Evolutionary conservation across 2,888 invertebrate genomes (phyloP), one percentile per base, ranked within the genome.

Genomic region (Agrotis clavis): DNA sequence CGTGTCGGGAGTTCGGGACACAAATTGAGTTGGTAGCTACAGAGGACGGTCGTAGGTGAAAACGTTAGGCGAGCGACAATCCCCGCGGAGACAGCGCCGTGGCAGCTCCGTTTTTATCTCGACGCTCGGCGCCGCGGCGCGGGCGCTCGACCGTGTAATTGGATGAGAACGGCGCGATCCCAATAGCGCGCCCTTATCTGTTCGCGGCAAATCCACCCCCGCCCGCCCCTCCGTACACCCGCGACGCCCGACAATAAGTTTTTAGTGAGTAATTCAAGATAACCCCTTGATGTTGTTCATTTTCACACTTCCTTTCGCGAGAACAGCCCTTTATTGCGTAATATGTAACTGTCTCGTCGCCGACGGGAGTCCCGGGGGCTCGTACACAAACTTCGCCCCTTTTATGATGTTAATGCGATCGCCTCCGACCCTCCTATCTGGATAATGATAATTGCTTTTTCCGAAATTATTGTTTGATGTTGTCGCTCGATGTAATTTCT

Each of bases 231-330:
- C 86, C 88, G 81, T 76, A 83, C 85, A 88, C 91, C 90, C 86
- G 86, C 87, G 83, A 88, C 87, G 89, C 92, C 90, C 89, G 85
- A 92, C 95, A 95, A 95, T 96, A 96, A 96, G 95, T 96, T 96
- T 96, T 96, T 96, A 96, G 96, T 95, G 96, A 96, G 96, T 95
- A 96, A 96, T 96, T 96, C 94, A 95, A 96, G 96, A 96, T 96
- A 96, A 96, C 96, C 96, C 96, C 95, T 96, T 96, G 94, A 95
- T 95, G 96, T 95, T 95, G 95, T 95, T 96, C 96, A 96, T 96
- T 96, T 96, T 96, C 96, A 96, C 96, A 96, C 96, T 96, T 96
- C 96, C 96, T 96, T 96, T 94, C 94, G 95, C 96, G 96, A 96
- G 96, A 96, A 96, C 96, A 96, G 96, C 94, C 95, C 95, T 95